These are phyloP conservation scores for Chlorodrepanis virens DNA, from an alignment of 2,113 vertebrate species.

Conservation along the genomic window DNA sequence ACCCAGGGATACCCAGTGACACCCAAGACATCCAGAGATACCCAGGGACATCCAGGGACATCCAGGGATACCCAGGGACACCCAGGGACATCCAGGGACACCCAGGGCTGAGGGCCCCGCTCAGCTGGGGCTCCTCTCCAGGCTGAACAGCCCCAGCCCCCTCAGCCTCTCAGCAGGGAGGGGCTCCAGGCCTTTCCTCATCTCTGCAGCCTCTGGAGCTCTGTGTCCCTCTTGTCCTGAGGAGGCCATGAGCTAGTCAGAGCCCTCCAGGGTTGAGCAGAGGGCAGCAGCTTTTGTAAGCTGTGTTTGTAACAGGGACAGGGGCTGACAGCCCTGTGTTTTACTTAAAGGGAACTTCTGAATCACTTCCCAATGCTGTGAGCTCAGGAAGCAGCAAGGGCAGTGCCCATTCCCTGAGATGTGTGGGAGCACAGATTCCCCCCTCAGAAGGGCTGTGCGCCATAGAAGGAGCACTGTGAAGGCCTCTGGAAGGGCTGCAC, in stretches of 20 bases:
- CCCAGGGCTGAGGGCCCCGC: neutral
- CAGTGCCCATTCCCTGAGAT: neutral
- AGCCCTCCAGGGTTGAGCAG: neutral
- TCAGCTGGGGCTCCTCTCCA: neutral
- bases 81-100: neutral
- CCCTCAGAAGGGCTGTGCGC: neutral
- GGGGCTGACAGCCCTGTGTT: neutral
- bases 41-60: neutral
- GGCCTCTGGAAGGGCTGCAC: neutral
- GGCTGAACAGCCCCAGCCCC: neutral
- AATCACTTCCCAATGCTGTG: neutral
- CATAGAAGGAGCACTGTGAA: rapidly evolving
- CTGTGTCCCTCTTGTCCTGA: neutral
- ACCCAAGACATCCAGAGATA: rapidly evolving
- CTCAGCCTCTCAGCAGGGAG: neutral
- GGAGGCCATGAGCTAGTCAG: neutral
- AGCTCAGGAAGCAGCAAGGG: neutral
- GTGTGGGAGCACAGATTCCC: neutral
- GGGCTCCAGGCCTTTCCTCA: neutral
- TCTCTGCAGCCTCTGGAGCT: neutral
- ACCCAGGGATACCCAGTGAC: neutral
- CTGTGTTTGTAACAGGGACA: neutral
- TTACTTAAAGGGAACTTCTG: neutral
- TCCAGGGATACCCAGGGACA: rapidly evolving
- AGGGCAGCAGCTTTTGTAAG: neutral